Base-by-base conservation (phyloP, 2,113 vertebrate species). In the Parus major region DNA sequence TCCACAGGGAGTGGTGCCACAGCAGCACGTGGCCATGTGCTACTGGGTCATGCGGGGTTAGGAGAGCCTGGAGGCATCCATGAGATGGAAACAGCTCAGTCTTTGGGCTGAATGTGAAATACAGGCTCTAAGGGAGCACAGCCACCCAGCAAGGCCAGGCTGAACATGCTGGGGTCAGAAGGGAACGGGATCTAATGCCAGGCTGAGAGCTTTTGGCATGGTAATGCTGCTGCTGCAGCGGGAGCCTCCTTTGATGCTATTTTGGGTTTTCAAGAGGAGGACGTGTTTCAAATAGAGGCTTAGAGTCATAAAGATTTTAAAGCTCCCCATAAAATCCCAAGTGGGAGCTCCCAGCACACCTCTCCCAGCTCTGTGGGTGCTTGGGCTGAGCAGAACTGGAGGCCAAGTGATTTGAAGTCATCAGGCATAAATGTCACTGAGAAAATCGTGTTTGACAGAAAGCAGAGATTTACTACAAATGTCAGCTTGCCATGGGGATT, bases 401-500 rank as follows among this genome's bases (percentile, higher is more conserved):
- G 93, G 93, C 68, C 59, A 25, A 75, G 44, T 0, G 2, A 68
- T 88, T 56, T 22, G 65, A 42, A 41, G 69, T 63, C 88, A 60
- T 91, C 91, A 66, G 12, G 44, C 86, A 50, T 73, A 82, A 79
- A 76, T 55, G 71, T 89, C 88, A 64, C 47, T 1, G 46, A 21
- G 78, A 60, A 93, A 88, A 90, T 65, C 35, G 4, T 12, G 90
- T 88, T 78, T 85, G 93, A 90, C 88, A 91, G 93, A 85, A 69
- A 90, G 79, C 88, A 83, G 78, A 68, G 66, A 41, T 42, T 92
- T 94, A 82, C 86, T 41, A 82, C 79, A 80, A 95, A 93, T 84
- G 86, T 83, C 96, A 89, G 93, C 82, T 66, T 68, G 84, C 65
- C 82, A 19, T 4, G 31, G 79, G 76, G 92, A 91, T 96, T 87